Base-by-base conservation (phyloP, 2,888 invertebrate genomes). In the Dasypogon diadema region DNA sequence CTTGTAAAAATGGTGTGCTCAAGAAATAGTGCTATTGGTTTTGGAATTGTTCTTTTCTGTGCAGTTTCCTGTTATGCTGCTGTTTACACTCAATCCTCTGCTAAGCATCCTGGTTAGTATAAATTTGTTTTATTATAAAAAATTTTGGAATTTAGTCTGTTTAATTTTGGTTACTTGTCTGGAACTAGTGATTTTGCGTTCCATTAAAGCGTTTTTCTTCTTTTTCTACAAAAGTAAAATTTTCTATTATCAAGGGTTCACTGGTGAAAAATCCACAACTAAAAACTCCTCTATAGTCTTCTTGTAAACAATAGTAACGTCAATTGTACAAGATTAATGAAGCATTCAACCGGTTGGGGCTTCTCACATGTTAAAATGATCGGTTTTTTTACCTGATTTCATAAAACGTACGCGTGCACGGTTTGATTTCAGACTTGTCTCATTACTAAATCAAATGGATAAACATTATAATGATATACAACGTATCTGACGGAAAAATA, bases 21-120 rank as follows among this genome's bases (percentile, higher is more conserved):
- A 12, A 21, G 34, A 37, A 42, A 42, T 22, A 34, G 56, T 54
- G 46, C 16, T 48, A 8, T 82, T 76, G 81, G 81, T 80, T 60
- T 79, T 79, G 68, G 54, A 82, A 78, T 78, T 76, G 78, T 81
- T 73, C 78, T 81, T 75, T 79, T 83, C 74, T 77, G 82, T 56
- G 79, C 79, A 16, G 30, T 79, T 55, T 72, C 79, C 60, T 73
- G 34, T 37, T 80, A 83, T 79, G 84, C 82, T 16, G 85, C 85
- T 42, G 81, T 85, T 46, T 85, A 81, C 76, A 81, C 81, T 21
- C 83, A 85, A 77, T 83, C 81, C 16, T 82, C 84, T 51, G 75
- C 81, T n/a, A 78, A 81, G 26, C 81, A 82, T 82, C 81, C 83
- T 81, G 84, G 85, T 85, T 79, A 84, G 84, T 84, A 84, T 42